Evolutionary conservation across 2,797 vertebrate species (phyloP).

Genomic region (Pangasius krempfi): DNA sequence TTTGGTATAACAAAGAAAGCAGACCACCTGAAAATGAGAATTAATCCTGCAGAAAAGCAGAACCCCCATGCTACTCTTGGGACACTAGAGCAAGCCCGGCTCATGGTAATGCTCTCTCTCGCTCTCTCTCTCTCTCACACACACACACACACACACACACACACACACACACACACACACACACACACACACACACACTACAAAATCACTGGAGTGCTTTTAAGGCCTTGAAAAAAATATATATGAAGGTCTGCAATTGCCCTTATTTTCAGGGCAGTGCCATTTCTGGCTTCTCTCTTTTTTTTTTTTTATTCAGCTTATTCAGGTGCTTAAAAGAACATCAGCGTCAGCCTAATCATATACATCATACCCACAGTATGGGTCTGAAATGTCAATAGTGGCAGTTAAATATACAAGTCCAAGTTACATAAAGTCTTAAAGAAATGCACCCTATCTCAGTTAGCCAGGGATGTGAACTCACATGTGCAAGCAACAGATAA

Average conservation of each 20-base stretch:
- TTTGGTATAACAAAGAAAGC: background rate
- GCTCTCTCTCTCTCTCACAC: too few relatives aligned
- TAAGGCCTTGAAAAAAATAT: background rate
- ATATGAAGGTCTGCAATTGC: background rate
- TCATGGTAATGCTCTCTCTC: background rate
- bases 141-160: background rate
- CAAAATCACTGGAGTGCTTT: background rate
- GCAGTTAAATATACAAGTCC: conserved; percentile 51
- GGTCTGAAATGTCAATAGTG: conserved; percentile 50
- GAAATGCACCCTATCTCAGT: conserved; percentile 40
- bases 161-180: background rate
- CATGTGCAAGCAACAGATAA: conserved; percentile 61
- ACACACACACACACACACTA: background rate
- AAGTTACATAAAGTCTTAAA: conserved; percentile 35
- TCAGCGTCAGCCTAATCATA: background rate
- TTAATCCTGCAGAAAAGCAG: conserved; percentile 8
- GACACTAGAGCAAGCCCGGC: background rate
- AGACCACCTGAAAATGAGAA: conserved; percentile 16
- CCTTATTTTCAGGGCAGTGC: background rate
- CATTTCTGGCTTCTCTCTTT: background rate
- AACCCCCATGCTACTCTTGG: background rate
- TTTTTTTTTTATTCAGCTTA: background rate
- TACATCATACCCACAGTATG: conserved; percentile 1
- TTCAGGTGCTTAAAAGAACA: background rate
- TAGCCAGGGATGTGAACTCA: conserved; percentile 35